Conservation (phyloP, 2,113 vertebrate genomes). For the Pseudopipra pipra region DNA sequence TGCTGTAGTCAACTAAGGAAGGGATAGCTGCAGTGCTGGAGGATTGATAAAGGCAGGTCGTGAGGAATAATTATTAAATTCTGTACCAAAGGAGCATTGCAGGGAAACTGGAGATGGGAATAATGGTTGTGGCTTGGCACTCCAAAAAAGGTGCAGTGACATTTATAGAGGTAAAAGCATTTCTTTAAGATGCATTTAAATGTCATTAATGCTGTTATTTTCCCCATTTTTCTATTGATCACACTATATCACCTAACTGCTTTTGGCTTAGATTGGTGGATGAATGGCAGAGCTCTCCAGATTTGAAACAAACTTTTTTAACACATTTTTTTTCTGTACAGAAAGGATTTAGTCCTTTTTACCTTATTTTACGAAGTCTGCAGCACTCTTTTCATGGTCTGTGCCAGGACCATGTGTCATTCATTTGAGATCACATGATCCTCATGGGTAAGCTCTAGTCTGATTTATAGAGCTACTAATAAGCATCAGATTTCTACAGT, state of each 20-base stretch:
- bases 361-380: background rate
- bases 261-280: background rate
- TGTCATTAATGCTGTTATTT: background rate
- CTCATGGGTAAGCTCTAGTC: background rate
- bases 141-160: background rate
- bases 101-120: background rate
- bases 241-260: background rate
- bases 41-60: background rate
- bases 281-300: background rate
- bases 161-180: background rate
- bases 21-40: background rate
- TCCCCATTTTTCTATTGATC: background rate
- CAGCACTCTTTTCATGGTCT: background rate
- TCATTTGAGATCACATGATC: background rate
- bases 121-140: background rate
- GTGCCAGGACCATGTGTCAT: background rate
- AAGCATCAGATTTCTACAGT: background rate
- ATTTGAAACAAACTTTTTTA: background rate
- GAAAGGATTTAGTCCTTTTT: background rate
- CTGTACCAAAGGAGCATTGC: background rate
- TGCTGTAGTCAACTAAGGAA: background rate
- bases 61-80: background rate
- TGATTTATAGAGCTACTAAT: slow-evolving; percentile 31
- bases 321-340: background rate
- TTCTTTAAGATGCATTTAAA: background rate